Base-by-base conservation (phyloP, 1,140 invertebrate genomes). In the Argopecten irradians region DNA sequence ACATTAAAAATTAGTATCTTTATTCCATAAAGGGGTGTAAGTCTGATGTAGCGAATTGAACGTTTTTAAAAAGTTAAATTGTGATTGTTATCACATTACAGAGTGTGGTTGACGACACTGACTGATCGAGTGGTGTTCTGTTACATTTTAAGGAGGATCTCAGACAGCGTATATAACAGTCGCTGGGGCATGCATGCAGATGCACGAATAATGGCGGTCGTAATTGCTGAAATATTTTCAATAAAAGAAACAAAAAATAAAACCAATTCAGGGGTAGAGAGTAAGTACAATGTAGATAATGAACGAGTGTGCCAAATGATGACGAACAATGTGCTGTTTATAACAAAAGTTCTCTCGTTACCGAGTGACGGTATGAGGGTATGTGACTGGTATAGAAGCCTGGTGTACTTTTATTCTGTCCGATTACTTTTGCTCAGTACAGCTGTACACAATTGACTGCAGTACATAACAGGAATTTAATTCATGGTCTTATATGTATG, bases 1-100 rank as follows among this genome's bases (percentile, higher is more conserved):
- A 71, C n/a, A 71, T 71, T 71, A 71, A 71, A 71, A 71, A 71
- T 71, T 71, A 71, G 55, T 71, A 71, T 71, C 55, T 71, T 71
- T 71, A 71, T 71, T 71, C 55, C 28, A 55, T 55, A 55, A 55
- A 55, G 43, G 16, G 14, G 55, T 71, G 55, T 71, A 71, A 3
- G 55, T 71, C 1, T 71, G 8, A 8, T 71, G 55, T 71, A 71
- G 28, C 55, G 5, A 71, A 71, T 71, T 71, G 55, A 71, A 71
- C n/a, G 55, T 71, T 71, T n/a, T 71, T 28, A 71, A 71, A 71
- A 71, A 28, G n/a, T 71, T 71, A 71, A 71, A 71, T 28, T 71
- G 55, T 71, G 22, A 16, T 46, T 71, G n/a, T 71, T 71, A 71
- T 71, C 55, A 71, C n/a, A 71, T 71, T 71, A 71, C n/a, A 3